Conservation (phyloP, 2,888 invertebrate species). For the Pyrrhosoma nymphula region DNA sequence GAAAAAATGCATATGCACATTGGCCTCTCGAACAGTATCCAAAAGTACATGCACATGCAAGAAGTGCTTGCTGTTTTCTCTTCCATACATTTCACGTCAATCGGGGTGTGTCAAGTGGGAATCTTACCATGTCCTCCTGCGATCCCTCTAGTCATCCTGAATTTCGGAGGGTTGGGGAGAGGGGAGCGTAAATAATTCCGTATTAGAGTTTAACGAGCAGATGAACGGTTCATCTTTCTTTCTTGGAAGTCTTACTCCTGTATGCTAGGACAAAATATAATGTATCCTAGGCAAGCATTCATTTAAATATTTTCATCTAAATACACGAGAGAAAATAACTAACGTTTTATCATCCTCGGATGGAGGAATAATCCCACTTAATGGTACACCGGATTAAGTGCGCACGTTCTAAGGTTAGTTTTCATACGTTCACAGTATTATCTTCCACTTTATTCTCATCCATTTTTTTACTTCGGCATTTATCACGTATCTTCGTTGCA, state of each 20-base stretch:
- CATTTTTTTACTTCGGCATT: no score
- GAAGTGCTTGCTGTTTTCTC: background rate
- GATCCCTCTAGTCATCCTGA: background rate
- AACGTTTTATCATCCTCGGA: background rate
- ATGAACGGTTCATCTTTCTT: background rate
- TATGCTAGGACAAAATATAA: background rate
- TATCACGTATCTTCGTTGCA: no score
- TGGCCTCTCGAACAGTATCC: no score
- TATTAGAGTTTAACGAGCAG: background rate
- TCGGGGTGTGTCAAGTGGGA: background rate
- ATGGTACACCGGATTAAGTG: background rate
- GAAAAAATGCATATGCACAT: no score
- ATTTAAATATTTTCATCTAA: background rate
- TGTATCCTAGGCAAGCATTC: background rate
- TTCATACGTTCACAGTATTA: no score
- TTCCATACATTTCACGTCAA: background rate
- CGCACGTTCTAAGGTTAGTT: background rate
- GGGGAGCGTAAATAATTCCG: background rate
- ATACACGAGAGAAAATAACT: background rate
- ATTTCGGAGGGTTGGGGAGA: background rate
- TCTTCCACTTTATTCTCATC: no score
- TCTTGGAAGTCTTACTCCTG: background rate
- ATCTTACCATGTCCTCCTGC: background rate
- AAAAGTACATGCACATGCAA: background rate
- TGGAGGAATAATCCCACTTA: background rate